These are phyloP conservation scores for Ophthalmotilapia sp. DNA, from an alignment of 2,113 vertebrate genomes.

Conservation along the genomic window DNA sequence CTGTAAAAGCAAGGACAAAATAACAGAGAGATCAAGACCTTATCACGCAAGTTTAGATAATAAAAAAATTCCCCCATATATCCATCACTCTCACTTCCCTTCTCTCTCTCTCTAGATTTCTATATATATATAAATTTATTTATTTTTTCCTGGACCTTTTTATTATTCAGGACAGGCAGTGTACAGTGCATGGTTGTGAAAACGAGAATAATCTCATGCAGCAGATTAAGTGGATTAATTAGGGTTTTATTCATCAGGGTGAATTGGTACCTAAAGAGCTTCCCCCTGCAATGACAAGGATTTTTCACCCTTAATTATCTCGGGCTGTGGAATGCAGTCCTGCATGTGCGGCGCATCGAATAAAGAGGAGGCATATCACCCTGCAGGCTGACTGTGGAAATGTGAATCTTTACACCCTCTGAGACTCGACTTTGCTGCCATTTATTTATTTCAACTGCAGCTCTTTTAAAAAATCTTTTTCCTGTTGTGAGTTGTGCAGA, in stretches of 20 bases:
- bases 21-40: slow-evolving; percentile 53
- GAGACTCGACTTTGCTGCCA: not conserved
- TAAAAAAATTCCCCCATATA: not conserved
- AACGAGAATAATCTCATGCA: slow-evolving; percentile 65
- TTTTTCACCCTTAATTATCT: slow-evolving; percentile 64
- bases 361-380: not conserved
- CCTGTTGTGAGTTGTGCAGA: not conserved
- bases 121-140: not conserved
- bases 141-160: slow-evolving; percentile 15
- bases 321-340: slow-evolving; percentile 28
- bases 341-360: not conserved
- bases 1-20: slow-evolving; percentile 23
- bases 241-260: slow-evolving; percentile 68
- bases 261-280: slow-evolving; percentile 70
- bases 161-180: slow-evolving; percentile 54
- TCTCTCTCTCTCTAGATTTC: not conserved
- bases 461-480: not conserved
- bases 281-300: slow-evolving; percentile 64
- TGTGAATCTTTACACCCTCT: not conserved
- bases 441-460: not conserved
- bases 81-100: not conserved
- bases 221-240: slow-evolving; percentile 77
- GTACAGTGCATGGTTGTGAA: slow-evolving; percentile 44
- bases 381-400: slow-evolving; percentile 8
- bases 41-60: slow-evolving; percentile 39